Evolutionary conservation across 2,113 vertebrate species (phyloP), one percentile per base, ranked within the genome.

Genomic region (Urocolius indicus): DNA sequence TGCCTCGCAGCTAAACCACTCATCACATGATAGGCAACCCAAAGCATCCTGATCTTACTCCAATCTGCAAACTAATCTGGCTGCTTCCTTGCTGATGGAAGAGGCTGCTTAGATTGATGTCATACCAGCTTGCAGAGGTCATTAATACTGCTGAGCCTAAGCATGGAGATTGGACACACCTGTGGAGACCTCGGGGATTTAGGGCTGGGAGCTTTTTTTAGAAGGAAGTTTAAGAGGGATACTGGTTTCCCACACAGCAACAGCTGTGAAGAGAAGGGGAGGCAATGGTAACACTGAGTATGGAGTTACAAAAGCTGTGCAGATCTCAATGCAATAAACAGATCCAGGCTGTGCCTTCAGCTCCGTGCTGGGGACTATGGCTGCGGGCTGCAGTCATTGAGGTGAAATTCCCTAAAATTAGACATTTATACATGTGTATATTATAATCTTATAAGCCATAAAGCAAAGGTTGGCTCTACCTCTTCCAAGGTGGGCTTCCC

Each of bases 401-500:
- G 58, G 49, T 69, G 55, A 63, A 77, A 84, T 90, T 65, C 80
- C 41, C 36, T 58, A 51, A 81, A 90, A 84, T 82, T 67, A 89
- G 67, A 51, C 36, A 34, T 83, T 86, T 91, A 71, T 86, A 57
- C 5, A 5, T n/a, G 62, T 75, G 34, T 63, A 76, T 93, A 68
- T 79, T 62, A 67, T 75, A 84, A 84, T 89, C 52, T 77, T 38
- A 66, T 55, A 79, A 79, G 41, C 62, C 52, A 75, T 85, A 96
- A 96, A 78, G 57, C 52, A 87, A 77, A 83, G 55, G 51, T 67
- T 93, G 63, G 76, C 41, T 83, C 72, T 71, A 36, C 87, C 48
- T 79, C 41, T 76, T 88, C 51, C 46, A 38, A 41, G 88, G 83
- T 95, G 77, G 52, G 38, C 83, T 93, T 94, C 80, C 79, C 79